phyloP scores from a whole-genome alignment of 92 coral and sea anemone species.

The Pocillopora meandrina region DNA sequence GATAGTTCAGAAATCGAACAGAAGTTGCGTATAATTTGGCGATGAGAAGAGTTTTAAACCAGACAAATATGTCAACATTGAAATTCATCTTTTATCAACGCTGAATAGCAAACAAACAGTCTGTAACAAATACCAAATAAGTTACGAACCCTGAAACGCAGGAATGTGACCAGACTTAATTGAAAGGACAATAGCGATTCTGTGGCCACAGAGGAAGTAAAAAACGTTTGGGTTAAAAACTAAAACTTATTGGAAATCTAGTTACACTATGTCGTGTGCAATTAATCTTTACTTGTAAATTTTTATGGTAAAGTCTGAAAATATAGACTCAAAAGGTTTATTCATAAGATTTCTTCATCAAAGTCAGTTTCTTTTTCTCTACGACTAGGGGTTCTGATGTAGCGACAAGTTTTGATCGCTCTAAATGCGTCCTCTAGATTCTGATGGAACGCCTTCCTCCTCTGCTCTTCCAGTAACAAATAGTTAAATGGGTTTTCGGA shows the following conservation, averaged over 20 bases:
- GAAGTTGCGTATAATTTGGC: background rate
- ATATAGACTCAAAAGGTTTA: too few species aligned
- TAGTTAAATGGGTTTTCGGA: constrained; percentile 48
- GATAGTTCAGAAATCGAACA: too few species aligned
- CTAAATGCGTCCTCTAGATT: constrained; percentile 59
- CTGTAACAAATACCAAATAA: background rate
- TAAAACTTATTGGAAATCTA: too few species aligned
- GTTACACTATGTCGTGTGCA: background rate
- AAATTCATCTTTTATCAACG: constrained; percentile 19
- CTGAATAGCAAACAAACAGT: background rate
- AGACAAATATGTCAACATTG: constrained; percentile 21
- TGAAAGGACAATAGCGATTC: too few species aligned
- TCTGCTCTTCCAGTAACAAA: constrained; percentile 24
- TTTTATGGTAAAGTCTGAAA: background rate
- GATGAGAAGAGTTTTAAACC: background rate
- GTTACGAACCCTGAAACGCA: constrained; percentile 6
- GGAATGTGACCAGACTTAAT: constrained; percentile 1
- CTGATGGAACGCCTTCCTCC: constrained; percentile 35
- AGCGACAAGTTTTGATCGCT: constrained; percentile 61
- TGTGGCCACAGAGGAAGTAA: too few species aligned
- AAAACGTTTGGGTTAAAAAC: too few species aligned
- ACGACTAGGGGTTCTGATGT: constrained; percentile 61
- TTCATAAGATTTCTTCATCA: background rate
- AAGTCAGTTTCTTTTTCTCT: constrained; percentile 9
- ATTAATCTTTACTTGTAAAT: background rate